Percentiles rank a stretch among this genome's conserved stretches.
phyloP scores from a whole-genome alignment of 1,140 invertebrate species.

The Ruditapes philippinarum region DNA sequence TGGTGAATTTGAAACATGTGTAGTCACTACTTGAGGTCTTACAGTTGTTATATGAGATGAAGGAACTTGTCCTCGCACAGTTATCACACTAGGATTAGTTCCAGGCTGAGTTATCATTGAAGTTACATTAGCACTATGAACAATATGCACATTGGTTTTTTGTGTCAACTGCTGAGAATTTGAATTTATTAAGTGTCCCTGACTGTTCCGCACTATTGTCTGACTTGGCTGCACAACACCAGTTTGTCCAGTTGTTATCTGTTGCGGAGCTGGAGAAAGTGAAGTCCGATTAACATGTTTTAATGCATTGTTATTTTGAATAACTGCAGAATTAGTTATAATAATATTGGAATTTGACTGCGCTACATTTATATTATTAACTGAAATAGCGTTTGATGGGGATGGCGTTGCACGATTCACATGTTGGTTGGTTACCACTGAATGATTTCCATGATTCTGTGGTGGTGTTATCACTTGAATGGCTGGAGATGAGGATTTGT shows the following conservation, averaged over 20 bases:
- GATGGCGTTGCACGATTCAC: slow-evolving; percentile 37
- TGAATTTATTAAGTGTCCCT: slow-evolving; percentile 55
- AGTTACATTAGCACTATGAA: slow-evolving; percentile 65
- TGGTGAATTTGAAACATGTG: slow-evolving; percentile 44
- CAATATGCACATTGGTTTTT: slow-evolving; percentile 67
- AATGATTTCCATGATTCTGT: slow-evolving; percentile 54
- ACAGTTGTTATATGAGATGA: slow-evolving; percentile 58
- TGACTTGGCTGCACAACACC: slow-evolving; percentile 45
- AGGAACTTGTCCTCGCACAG: slow-evolving; percentile 56
- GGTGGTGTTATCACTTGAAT: slow-evolving; percentile 52
- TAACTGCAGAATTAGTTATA: background rate
- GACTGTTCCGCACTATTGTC: slow-evolving; percentile 44
- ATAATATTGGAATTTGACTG: slow-evolving; percentile 3
- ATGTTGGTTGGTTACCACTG: slow-evolving; percentile 16
- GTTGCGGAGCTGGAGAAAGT: slow-evolving; percentile 7
- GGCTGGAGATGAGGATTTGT: slow-evolving; percentile 58
- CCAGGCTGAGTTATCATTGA: slow-evolving; percentile 42
- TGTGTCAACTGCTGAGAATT: slow-evolving; percentile 57
- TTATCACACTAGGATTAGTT: slow-evolving; percentile 61
- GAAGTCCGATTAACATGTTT: slow-evolving; percentile 20
- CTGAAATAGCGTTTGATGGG: slow-evolving; percentile 12
- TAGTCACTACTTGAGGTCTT: slow-evolving; percentile 64
- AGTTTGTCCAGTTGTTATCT: slow-evolving; percentile 16
- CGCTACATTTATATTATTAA: slow-evolving; percentile 31
- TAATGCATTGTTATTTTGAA: slow-evolving; percentile 7